phyloP scores from a whole-genome alignment of 1,140 invertebrate species.

The Rhagoletis pomonella region DNA sequence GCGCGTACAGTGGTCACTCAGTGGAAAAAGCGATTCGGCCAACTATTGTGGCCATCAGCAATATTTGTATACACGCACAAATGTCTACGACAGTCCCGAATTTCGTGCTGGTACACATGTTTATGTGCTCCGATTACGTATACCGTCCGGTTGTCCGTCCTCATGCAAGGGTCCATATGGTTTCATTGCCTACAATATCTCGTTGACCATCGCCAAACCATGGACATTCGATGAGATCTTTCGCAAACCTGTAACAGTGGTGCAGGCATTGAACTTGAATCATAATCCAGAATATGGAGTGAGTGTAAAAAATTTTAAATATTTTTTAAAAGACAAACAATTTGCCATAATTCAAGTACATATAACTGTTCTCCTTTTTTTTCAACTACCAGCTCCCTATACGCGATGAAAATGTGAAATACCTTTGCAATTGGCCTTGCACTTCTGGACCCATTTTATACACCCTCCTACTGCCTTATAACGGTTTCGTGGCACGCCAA shows the following conservation, averaged over 20 bases:
- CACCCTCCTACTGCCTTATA: slow-evolving; percentile 64
- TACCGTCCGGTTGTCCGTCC: slow-evolving; percentile 79
- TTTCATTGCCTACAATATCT: slow-evolving; percentile 81
- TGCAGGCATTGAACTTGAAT: slow-evolving; percentile 84
- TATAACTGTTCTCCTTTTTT: background rate
- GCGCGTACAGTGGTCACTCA: slow-evolving; percentile 72
- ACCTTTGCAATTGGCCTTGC: slow-evolving; percentile 72
- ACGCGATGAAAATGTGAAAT: slow-evolving; percentile 70
- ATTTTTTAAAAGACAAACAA: background rate
- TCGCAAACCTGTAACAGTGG: slow-evolving; percentile 82
- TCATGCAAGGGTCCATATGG: slow-evolving; percentile 85
- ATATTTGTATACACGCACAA: slow-evolving; percentile 70
- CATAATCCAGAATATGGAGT: slow-evolving; percentile 73
- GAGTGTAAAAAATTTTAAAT: slow-evolving; percentile 54
- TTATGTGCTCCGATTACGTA: slow-evolving; percentile 74
- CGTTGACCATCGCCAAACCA: slow-evolving; percentile 81
- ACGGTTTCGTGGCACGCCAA: slow-evolving; percentile 68
- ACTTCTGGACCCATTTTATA: slow-evolving; percentile 68
- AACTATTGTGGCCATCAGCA: slow-evolving; percentile 71
- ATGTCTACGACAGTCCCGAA: slow-evolving; percentile 73
- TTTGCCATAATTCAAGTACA: background rate
- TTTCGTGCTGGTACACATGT: slow-evolving; percentile 77
- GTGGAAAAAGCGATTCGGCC: slow-evolving; percentile 70
- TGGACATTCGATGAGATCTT: slow-evolving; percentile 85
- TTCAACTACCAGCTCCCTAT: slow-evolving; percentile 61